Evolutionary conservation across 2,888 invertebrate species (phyloP).

Genomic region (Zele albiditarsus): DNA sequence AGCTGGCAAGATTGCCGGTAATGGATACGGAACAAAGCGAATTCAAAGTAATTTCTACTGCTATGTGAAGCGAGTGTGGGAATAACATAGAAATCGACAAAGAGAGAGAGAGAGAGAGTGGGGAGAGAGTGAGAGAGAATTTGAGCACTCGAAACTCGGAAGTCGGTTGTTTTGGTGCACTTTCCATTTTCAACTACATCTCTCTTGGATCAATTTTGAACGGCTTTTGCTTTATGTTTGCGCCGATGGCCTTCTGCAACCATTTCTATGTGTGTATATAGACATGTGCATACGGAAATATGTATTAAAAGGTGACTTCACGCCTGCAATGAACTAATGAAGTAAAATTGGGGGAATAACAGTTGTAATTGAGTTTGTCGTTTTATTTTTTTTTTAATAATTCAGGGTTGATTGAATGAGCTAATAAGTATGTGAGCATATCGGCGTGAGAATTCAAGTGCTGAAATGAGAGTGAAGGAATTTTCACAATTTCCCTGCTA

Average conservation of each 20-base stretch:
- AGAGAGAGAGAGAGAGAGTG: not conserved
- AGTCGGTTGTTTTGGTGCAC: conserved; percentile 29
- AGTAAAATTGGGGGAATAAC: too few species aligned
- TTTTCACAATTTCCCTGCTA: conserved; percentile 15
- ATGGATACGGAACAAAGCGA: conserved; percentile 51
- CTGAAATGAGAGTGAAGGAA: not conserved
- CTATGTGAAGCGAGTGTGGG: conserved; percentile 4
- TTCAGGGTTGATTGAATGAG: not conserved
- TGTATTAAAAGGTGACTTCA: not conserved
- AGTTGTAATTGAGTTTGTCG: conserved; percentile 19
- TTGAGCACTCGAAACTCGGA: conserved; percentile 3
- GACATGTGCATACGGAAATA: not conserved
- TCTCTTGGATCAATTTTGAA: conserved; percentile 13
- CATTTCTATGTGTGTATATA: not conserved
- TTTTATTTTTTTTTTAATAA: too few species aligned
- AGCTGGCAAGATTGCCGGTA: conserved; percentile 41
- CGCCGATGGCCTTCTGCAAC: not conserved
- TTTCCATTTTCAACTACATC: not conserved
- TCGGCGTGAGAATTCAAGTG: not conserved
- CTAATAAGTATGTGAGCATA: not conserved
- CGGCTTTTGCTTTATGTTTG: conserved; percentile 10
- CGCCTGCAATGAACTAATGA: too few species aligned
- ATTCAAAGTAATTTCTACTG: conserved; percentile 50
- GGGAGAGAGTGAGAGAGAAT: not conserved
- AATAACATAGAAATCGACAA: not conserved